Base-by-base conservation (phyloP, 64 coral and sea anemone species). In the Acropora yongei region DNA sequence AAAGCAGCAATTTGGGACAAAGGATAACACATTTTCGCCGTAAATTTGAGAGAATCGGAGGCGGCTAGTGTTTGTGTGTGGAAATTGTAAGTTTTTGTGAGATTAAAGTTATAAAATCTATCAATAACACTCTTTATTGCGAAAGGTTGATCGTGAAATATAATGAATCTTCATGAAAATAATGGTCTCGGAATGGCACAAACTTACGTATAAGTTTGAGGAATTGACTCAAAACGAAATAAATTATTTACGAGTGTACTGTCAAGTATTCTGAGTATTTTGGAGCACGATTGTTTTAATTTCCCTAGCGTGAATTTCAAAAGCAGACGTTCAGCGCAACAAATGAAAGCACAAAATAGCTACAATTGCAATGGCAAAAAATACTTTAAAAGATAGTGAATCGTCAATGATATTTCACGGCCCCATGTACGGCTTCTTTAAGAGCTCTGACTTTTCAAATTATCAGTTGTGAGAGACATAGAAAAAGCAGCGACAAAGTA, bases 171-270 rank as follows among this genome's bases (percentile, higher is more conserved):
- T 55, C 10, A 55, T 55, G 51, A 55, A 55, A 55, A 7, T 55
- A 55, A 7, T 5, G 51, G 5, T 55, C n/a, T n/a, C n/a, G n/a
- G n/a, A n/a, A n/a, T n/a, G n/a, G n/a, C n/a, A n/a, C n/a, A n/a
- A n/a, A 55, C 10, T 55, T 55, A 55, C 5, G 10, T 55, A 55
- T 9, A 55, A 55, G 51, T 55, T 55, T 55, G 51, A 55, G 51
- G 51, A 82, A 82, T 61, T 82, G 6, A 82, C 80, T 61, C 80
- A 58, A 82, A 66, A 41, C 80, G 80, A 42, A 61, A 82, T 82
- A 82, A 82, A 82, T 82, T 65, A 82, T 60, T 82, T 57, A 82
- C 11, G 41, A 82, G 80, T 65, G 61, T 82, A 82, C 61, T 82
- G 80, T 43, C 80, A 82, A n/a, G n/a, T n/a, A n/a, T n/a, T n/a